Evolutionary conservation across 2,888 invertebrate species (phyloP).

Genomic region (Drosophila pseudotakahashii): DNA sequence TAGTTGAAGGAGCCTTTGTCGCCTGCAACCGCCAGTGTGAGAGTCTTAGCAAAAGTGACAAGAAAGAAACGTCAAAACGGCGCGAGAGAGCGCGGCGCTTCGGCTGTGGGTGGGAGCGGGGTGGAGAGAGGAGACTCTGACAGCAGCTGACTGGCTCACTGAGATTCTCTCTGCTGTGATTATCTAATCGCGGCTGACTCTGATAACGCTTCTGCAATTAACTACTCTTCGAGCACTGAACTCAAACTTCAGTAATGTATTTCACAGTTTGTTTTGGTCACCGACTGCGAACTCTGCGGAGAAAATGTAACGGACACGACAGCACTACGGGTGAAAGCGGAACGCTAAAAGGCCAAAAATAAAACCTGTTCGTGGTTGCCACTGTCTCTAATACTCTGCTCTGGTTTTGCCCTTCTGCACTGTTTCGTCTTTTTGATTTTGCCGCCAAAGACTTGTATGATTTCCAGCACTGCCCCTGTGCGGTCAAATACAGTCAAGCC

Average conservation of each 20-base stretch:
- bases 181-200: conserved; percentile 56
- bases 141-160: conserved; percentile 68
- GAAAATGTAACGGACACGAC: background rate
- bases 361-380: conserved; percentile 45
- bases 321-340: conserved; percentile 17
- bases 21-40: conserved; percentile 78
- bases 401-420: background rate
- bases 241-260: background rate
- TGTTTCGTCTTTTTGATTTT: background rate
- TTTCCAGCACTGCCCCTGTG: background rate
- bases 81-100: conserved; percentile 11
- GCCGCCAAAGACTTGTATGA: background rate
- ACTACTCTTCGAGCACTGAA: background rate
- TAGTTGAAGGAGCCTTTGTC: conserved; percentile 60
- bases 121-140: background rate
- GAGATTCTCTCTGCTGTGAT: conserved; percentile 38
- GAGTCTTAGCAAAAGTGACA: conserved; percentile 54
- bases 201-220: background rate
- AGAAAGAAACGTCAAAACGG: conserved; percentile 25
- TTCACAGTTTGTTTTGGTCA: background rate
- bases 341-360: conserved; percentile 50
- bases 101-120: conserved; percentile 18
- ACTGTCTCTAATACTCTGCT: background rate
- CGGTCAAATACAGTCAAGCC: background rate
- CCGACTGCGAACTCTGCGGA: conserved; percentile 1